Evolutionary conservation across 2,797 vertebrate species (phyloP), one percentile per base, ranked within the genome.

Genomic region (Gallinago solitaria): DNA sequence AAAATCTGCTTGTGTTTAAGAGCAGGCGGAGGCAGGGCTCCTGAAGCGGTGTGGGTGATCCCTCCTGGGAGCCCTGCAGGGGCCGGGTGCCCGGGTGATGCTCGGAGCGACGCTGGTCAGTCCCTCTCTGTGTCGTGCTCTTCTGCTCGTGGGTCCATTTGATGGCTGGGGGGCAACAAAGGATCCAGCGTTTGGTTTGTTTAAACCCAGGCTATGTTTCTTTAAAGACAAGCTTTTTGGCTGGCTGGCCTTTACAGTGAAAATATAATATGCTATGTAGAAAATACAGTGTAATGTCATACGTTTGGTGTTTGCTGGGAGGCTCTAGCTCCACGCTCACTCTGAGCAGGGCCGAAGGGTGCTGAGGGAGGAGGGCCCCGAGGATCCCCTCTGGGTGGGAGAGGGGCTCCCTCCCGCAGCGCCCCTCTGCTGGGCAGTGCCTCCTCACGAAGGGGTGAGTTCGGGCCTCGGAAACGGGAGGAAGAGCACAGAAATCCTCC

Each of bases 261-360:
- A 60, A 60, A 60, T 60, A 17, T 16, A 16, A 35, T 27, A 60
- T 35, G 8, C 23, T n/a, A 15, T 9, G 14, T 35, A 37, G 23
- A 60, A 37, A 37, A 25, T 27, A 27, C 17, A 60, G 25, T 25
- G 10, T 47, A 0, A 0, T 23, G 1, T 53, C 16, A 0, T 21
- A 16, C 0, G 2, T 23, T 47, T 51, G 17, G 25, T 27, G 39
- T 67, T 79, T 81, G 12, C 19, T 23, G 17, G 70, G 23, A 48
- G 54, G 64, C 27, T 63, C 63, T 12, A 65, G 35, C 33, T 32
- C 1, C 5, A 2, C 0, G 0, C 20, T 37, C 21, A 28, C 27
- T 57, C 11, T n/a, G 8, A 10, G 30, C n/a, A 6, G 37, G 61
- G 53, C 56, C 0, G 1, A 19, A 32, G 4, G 45, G 12, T 56